Evolutionary conservation across 2,797 vertebrate species (phyloP).

Genomic region (Catostomus latipinnis): DNA sequence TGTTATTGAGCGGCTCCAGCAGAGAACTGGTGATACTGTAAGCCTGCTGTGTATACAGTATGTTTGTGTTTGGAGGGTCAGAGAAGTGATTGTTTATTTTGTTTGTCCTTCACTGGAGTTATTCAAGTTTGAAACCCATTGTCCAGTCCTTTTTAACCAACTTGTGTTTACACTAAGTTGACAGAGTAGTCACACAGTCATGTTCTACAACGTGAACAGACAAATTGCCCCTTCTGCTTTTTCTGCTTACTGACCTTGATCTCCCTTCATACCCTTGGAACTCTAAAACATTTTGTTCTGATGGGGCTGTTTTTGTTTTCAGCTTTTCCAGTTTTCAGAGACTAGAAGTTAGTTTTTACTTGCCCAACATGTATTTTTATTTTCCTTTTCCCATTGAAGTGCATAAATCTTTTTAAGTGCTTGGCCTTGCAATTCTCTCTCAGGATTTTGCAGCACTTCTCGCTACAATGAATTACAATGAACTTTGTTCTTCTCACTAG

Average conservation of each 20-base stretch:
- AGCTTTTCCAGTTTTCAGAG: conserved; percentile 45
- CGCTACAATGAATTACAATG: conserved; percentile 28
- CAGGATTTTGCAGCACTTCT: conserved; percentile 40
- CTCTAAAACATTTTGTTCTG: conserved; percentile 41
- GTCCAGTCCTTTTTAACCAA: conserved; percentile 35
- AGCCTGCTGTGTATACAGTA: conserved; percentile 19
- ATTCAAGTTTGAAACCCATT: conserved; percentile 41
- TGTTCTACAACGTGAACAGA: conserved; percentile 64
- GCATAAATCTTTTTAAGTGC: conserved; percentile 47
- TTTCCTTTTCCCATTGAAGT: conserved; percentile 30
- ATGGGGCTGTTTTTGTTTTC: conserved; percentile 52
- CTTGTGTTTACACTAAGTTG: conserved; percentile 55
- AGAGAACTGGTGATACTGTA: conserved; percentile 52
- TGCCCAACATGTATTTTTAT: conserved; percentile 8
- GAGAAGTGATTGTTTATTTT: conserved; percentile 22
- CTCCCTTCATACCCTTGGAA: conserved; percentile 55
- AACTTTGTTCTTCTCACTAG: conserved; percentile 5
- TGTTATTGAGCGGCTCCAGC: conserved; percentile 50
- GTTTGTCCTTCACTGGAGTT: conserved; percentile 44
- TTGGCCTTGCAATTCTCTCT: conserved; percentile 50
- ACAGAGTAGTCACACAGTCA: conserved; percentile 55
- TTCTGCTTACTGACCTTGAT: conserved; percentile 70
- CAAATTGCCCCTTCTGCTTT: conserved; percentile 61
- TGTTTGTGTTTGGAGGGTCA: conserved; percentile 7
- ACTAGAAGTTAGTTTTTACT: conserved; percentile 46